Evolutionary conservation across 2,113 vertebrate species (phyloP), one percentile per base, ranked within the genome.

Genomic region (Leucopsar rothschildi): DNA sequence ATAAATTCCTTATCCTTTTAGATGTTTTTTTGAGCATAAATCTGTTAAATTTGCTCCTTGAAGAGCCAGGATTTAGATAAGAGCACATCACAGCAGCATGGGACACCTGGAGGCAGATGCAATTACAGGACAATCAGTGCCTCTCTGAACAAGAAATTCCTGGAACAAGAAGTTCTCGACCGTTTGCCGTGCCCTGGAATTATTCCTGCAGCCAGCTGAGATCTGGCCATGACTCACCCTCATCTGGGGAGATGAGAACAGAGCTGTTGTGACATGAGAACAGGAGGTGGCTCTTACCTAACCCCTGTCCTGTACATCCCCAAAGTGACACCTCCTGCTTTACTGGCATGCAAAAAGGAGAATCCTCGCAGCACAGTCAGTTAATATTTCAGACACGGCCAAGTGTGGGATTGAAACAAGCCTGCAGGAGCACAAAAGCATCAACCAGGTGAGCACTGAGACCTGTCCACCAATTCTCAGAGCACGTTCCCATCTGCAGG

Each of bases 401-500:
- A 56, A 25, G 16, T 12, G 5, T 1, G 15, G 2, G 6, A 57
- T 3, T 16, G 47, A 31, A 85, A 55, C 19, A 39, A 56, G n/a
- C 23, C 53, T 5, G 17, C 39, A 75, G 31, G 50, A 45, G 47
- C 11, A 82, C 24, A 14, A 11, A 57, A 82, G 22, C 6, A 18
- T 21, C 7, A 12, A 27, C 9, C 0, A 1, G 47, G 35, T 8
- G 69, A 82, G 73, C 47, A 28, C 45, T 75, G 2, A 56, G 28
- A 52, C 1, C 52, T 31, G 75, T 31, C 20, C 21, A 64, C 1
- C 21, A n/a, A 3, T 1, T 14, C 1, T 15, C 42, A 7, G 0
- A 44, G 69, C 73, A 33, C 55, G 2, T 10, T 53, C 4, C 68
- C 81, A 33, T 0, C 14, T 44, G 72, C 52, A 63, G 83, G 60